Base-by-base conservation (phyloP, 92 coral and sea anemone species). In the Actinostola sp. region DNA sequence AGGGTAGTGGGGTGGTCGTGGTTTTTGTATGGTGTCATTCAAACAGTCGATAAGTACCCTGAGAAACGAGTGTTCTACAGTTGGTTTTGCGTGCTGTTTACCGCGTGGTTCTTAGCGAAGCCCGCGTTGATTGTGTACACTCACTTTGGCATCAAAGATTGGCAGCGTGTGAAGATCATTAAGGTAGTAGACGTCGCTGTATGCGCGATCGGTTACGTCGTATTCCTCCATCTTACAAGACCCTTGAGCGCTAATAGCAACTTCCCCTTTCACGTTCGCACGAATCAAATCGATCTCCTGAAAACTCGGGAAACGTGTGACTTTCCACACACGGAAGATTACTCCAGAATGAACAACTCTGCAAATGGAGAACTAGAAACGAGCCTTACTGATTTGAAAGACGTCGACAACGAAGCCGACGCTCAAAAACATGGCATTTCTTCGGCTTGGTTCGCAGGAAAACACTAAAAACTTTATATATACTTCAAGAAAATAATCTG, bases 281-380 rank as follows among this genome's bases (percentile, higher is more conserved):
- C 69, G 0, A 82, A 77, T 28, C 89, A 83, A 70, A 77, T 90
- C 15, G 89, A 75, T n/a, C 66, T 25, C 21, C 44, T 80, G 46
- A 63, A 61, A 11, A 55, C 53, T 21, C 30, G 11, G 14, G 46
- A 72, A 39, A 67, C 58, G 24, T 64, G 68, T 0, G 70, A 69
- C 75, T 82, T 86, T 54, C 84, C 82, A 32, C 88, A 73, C 55
- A 66, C 86, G 20, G 89, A 85, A 49, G 76, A 38, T 11, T 85
- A 72, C 63, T 43, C 63, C 21, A 67, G 61, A 14, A 39, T 68
- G 0, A 41, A 62, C 31, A 35, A 49, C 44, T 57, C 59, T 15
- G 73, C 29, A 24, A 53, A 20, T 16, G 82, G 84, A 10, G 26
- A 20, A 38, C 63, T 85, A 20, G 82, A 67, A 66, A 39, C 80